Base-by-base conservation (phyloP, 2,797 vertebrate species). In the Alauda arvensis region DNA sequence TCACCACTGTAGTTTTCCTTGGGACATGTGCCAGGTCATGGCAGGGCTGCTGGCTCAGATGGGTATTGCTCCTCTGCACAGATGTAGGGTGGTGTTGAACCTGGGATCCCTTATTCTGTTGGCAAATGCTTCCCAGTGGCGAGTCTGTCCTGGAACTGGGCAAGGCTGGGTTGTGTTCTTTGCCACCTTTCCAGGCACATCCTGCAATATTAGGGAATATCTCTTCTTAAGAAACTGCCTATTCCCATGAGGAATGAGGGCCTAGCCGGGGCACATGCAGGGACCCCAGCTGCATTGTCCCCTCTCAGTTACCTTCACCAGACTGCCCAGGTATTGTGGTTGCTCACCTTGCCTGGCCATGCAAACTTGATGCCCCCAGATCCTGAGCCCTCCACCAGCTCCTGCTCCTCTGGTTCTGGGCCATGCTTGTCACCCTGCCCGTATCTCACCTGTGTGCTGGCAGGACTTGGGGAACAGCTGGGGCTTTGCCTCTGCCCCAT, bases 121-220 rank as follows among this genome's bases (percentile, higher is more conserved):
- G 1, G 18, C 10, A 40, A 70, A 67, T 51, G 49, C 19, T 75
- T 59, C 26, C 18, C 0, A 0, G 55, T 59, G 40, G 31, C 2
- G 5, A 75, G 29, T 45, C 23, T 25, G 37, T 72, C 51, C 66
- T 43, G 65, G 51, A 56, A 33, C 48, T 43, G 45, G 45, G 8
- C 37, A 55, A 43, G n/a, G 34, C 34, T 67, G 69, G n/a, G 9
- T 42, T 72, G 43, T 74, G 48, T 42, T 39, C 56, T 51, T 46
- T 77, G 75, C 18, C 51, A 31, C 37, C 21, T 69, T 46, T 77
- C n/a, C 65, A 71, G 55, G 60, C 17, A 34, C 15, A n/a, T 79
- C 45, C 59, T 87, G 61, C 37, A 60, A 37, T 37, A 37, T 37
- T 37, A 37, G 37, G 37, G 9, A 37, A 37, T 37, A 37, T 37